phyloP scores from a whole-genome alignment of 2,888 invertebrate genomes.

The Andricus quercusramuli region DNA sequence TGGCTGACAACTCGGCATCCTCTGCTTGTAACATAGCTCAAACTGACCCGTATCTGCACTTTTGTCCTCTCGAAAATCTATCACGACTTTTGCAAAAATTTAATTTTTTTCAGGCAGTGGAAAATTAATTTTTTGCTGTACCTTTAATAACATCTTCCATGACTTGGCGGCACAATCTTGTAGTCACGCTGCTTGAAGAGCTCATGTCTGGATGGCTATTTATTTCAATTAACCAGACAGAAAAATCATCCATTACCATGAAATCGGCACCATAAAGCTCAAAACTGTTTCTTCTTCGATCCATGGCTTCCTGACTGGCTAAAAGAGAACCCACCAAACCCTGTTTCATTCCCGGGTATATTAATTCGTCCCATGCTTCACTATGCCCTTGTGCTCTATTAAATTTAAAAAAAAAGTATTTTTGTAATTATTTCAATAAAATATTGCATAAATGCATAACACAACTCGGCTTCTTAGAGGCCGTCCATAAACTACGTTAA shows the following conservation, averaged over 20 bases:
- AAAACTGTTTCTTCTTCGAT: constrained; percentile 90
- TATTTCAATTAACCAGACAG: constrained; percentile 96
- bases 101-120: background rate
- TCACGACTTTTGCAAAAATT: constrained; percentile 82
- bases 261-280: constrained; percentile 98
- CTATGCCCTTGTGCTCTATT: constrained; percentile 86
- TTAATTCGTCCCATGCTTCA: constrained; percentile 90
- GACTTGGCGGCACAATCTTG: constrained; percentile 91
- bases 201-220: constrained; percentile 96
- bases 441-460: background rate
- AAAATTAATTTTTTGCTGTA: constrained; percentile 72
- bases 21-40: constrained; percentile 89
- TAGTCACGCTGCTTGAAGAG: constrained; percentile 93
- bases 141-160: constrained; percentile 96
- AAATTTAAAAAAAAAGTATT: background rate
- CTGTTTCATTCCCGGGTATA: constrained; percentile 94
- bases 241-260: constrained; percentile 92
- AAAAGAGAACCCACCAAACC: constrained; percentile 89
- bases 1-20: constrained; percentile 88
- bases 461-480: too few species aligned
- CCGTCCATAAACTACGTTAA: too few species aligned
- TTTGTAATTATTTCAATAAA: background rate
- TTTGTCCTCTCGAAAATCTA: constrained; percentile 86
- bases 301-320: constrained; percentile 92
- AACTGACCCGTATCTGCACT: constrained; percentile 90